Percentiles rank a stretch among this genome's conserved stretches.
Conservation (phyloP, 2,888 invertebrate species). For the Plagiodera versicolora region DNA sequence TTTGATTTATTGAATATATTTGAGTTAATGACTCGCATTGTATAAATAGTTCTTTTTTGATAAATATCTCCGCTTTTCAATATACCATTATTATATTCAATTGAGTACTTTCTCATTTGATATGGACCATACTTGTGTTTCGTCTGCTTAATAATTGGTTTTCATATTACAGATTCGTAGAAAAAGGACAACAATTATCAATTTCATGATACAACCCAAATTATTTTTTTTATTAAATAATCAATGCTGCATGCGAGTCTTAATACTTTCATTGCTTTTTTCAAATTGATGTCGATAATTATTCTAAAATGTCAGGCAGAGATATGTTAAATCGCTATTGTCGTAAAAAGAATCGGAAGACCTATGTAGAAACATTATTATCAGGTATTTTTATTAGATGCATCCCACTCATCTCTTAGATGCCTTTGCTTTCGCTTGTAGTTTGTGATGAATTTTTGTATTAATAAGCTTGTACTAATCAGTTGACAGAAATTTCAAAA, state of each 20-base stretch:
- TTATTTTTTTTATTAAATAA: conserved; percentile 5
- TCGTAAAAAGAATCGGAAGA: not conserved
- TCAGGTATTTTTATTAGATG: not conserved
- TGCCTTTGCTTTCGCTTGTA: conserved; percentile 11
- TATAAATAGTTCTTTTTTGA: too few species aligned
- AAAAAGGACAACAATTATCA: conserved; percentile 6
- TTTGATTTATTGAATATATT: too few species aligned
- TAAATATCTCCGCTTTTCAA: too few species aligned
- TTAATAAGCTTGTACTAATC: conserved; percentile 3
- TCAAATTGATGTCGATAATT: not conserved
- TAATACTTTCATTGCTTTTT: not conserved
- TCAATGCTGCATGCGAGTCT: conserved; percentile 8
- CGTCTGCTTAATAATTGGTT: conserved; percentile 22
- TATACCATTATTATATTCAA: too few species aligned
- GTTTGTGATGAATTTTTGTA: conserved; percentile 6
- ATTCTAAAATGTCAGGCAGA: not conserved
- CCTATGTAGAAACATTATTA: not conserved
- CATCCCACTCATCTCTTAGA: conserved; percentile 1
- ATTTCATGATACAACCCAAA: conserved; percentile 2
- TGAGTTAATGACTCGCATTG: too few species aligned
- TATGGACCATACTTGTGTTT: conserved; percentile 22
- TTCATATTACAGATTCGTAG: conserved; percentile 24
- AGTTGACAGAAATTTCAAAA: conserved; percentile 5
- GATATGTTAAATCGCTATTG: not conserved
- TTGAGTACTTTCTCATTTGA: not conserved